These are phyloP conservation scores for Muschampia plurimacula DNA, from an alignment of 2,888 invertebrate species.

Conservation along the genomic window DNA sequence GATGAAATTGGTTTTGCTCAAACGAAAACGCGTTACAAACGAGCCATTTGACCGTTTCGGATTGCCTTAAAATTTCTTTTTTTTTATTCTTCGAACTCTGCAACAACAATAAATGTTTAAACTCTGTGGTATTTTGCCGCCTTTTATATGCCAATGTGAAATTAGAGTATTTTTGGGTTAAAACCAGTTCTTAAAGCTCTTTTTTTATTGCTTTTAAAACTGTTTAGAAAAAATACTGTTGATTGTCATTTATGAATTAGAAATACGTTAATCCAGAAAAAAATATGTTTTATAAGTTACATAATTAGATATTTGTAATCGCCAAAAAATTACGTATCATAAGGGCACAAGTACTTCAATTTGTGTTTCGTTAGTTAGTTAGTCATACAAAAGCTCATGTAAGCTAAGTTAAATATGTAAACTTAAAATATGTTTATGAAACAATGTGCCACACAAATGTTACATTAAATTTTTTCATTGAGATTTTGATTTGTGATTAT, in stretches of 20 bases:
- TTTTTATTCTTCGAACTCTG: background rate
- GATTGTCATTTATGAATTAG: background rate
- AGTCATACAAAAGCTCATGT: conserved; percentile 54
- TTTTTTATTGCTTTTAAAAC: background rate
- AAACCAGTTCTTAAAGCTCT: no score
- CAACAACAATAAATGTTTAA: background rate
- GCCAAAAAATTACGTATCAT: conserved; percentile 44
- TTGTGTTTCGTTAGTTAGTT: conserved; percentile 46
- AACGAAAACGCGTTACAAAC: no score
- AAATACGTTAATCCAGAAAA: background rate
- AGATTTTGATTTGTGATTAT: conserved; percentile 62
- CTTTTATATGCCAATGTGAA: background rate
- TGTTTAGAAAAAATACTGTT: background rate
- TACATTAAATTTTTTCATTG: conserved; percentile 48
- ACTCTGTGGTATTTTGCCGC: background rate
- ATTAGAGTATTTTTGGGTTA: background rate
- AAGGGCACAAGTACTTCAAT: conserved; percentile 80
- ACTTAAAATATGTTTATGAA: conserved; percentile 46
- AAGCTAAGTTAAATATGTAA: conserved; percentile 46
- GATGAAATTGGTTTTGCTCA: no score
- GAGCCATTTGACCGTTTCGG: no score
- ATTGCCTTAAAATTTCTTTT: background rate
- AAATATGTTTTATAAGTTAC: background rate
- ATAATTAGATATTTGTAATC: conserved; percentile 11
- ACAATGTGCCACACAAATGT: conserved; percentile 58